These are phyloP conservation scores for Hiodon tergisus DNA, from an alignment of 2,113 vertebrate species.

Conservation along the genomic window DNA sequence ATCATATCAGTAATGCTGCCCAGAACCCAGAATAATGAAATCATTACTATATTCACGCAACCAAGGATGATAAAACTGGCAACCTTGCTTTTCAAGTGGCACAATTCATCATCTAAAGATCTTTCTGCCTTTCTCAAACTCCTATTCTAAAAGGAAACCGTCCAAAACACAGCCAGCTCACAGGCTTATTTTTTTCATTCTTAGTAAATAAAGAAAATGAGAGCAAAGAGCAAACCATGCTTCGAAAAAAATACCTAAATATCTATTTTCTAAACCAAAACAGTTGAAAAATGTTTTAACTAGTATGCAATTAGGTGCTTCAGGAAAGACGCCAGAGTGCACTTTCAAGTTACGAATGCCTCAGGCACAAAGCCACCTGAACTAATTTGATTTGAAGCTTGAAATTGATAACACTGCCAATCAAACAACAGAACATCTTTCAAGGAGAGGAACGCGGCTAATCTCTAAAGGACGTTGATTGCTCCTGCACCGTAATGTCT, in stretches of 20 bases:
- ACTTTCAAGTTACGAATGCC: constrained; percentile 33
- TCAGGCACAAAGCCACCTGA: constrained; percentile 26
- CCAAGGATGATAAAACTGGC: constrained; percentile 71
- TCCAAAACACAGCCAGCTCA: constrained; percentile 42
- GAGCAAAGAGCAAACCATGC: constrained; percentile 4
- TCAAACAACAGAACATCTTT: constrained; percentile 5
- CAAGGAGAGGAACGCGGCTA: neutral
- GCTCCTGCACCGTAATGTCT: too few species aligned
- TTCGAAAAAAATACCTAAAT: neutral
- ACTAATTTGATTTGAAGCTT: constrained; percentile 11
- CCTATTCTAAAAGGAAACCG: constrained; percentile 38
- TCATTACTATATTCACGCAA: constrained; percentile 63
- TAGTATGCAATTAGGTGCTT: neutral
- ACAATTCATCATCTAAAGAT: constrained; percentile 69
- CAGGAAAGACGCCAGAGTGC: constrained; percentile 8
- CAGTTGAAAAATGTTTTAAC: neutral
- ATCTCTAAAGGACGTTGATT: too few species aligned
- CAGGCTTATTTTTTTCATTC: constrained; percentile 43
- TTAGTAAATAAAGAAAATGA: constrained; percentile 31
- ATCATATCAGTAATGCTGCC: constrained; percentile 44
- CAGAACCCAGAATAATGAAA: constrained; percentile 67
- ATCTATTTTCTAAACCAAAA: neutral
- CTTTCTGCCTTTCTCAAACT: constrained; percentile 38
- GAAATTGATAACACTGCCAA: constrained; percentile 11
- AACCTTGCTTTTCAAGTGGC: constrained; percentile 62